These are phyloP conservation scores for Callopanchax toddi DNA, from an alignment of 2,113 vertebrate species.

Conservation along the genomic window DNA sequence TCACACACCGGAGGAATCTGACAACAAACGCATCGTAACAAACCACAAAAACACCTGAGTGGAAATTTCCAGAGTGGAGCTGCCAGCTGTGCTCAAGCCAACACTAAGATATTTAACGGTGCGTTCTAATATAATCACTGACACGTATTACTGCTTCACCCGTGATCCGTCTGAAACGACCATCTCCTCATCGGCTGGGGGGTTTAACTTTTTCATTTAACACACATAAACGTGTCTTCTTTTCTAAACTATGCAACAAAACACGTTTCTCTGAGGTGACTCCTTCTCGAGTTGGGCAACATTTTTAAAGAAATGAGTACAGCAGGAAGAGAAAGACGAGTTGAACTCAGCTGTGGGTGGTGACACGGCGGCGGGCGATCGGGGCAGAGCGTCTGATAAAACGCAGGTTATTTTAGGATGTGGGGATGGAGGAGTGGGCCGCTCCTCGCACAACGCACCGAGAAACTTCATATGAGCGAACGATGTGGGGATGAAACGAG, in stretches of 20 bases:
- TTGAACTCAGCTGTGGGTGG: background rate
- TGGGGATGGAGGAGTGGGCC: conserved; percentile 44
- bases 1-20: background rate
- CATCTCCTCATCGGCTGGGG: conserved; percentile 4
- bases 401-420: conserved; percentile 56
- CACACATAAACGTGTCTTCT: conserved; percentile 30
- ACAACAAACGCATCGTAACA: background rate
- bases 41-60: conserved; percentile 11
- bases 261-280: conserved; percentile 49
- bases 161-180: background rate
- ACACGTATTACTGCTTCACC: background rate
- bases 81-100: conserved; percentile 22
- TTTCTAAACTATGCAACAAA: conserved; percentile 30
- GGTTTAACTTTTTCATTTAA: conserved; percentile 13
- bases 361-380: conserved; percentile 11
- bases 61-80: conserved; percentile 20
- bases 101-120: conserved; percentile 5
- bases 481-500: conserved; percentile 51
- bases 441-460: conserved; percentile 62
- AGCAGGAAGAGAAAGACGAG: background rate
- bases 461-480: conserved; percentile 64
- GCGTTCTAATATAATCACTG: background rate
- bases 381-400: conserved; percentile 38
- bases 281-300: conserved; percentile 30
- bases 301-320: background rate